Base-by-base conservation (phyloP, 2,888 invertebrate species). In the Platycnemis pennipes region DNA sequence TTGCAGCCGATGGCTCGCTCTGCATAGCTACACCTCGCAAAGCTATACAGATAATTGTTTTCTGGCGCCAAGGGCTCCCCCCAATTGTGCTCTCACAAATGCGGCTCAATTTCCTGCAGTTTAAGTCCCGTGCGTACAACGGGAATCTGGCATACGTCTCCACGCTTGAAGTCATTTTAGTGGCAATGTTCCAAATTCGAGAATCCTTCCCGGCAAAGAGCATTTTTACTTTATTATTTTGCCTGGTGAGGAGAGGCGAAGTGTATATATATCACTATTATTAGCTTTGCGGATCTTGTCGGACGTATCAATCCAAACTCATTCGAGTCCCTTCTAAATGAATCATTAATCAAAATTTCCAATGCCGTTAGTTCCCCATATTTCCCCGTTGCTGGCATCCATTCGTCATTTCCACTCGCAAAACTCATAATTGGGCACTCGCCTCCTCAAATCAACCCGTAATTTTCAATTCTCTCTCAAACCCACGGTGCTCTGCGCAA, bases 81-180 rank as follows among this genome's bases (percentile, higher is more conserved):
- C 63, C n/a, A n/a, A n/a, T 63, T 22, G 26, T 7, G 26, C 26
- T 63, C 63, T 63, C 63, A 26, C 63, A 63, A 63, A 63, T 63
- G 63, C 63, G 63, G 63, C 26, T 63, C 63, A 63, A 63, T 63
- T 63, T 63, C 63, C 63, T 26, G 63, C 63, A 63, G 63, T 63
- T 63, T 63, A 63, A 63, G 63, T 63, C 63, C 63, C 63, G n/a
- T 63, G 22, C 63, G 63, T 63, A n/a, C 63, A 63, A 63, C 63
- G 63, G 63, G 63, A n/a, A 63, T 22, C 63, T 63, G 63, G 63
- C 63, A 63, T 22, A 63, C 26, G 26, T 22, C n/a, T 26, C 77
- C 11, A 7, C 37, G 37, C 11, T 77, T 26, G 26, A 37, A 77
- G 77, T 77, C 77, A 31, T 77, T 63, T 11, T 13, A 8, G 37